Evolutionary conservation across 2,888 invertebrate species (phyloP).

Genomic region (Synergus umbraculus): DNA sequence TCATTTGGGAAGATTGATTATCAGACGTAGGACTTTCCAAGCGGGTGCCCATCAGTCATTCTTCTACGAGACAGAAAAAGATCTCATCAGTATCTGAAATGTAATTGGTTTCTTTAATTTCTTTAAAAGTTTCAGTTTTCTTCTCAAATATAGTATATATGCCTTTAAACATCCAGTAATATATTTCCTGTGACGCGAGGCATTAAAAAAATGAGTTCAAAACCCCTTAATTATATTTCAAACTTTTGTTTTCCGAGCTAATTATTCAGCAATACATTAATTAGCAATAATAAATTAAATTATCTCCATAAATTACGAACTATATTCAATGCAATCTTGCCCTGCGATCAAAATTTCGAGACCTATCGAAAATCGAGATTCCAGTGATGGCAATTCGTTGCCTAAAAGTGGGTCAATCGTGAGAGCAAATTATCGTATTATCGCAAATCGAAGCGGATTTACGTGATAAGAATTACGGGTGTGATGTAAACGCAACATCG

Average conservation of each 20-base stretch:
- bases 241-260: not conserved
- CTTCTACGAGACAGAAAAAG: slow-evolving; percentile 44
- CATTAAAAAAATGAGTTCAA: too few species aligned
- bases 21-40: slow-evolving; percentile 46
- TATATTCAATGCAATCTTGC: not conserved
- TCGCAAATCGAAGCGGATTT: slow-evolving; percentile 29
- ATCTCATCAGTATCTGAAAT: slow-evolving; percentile 50
- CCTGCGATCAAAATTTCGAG: slow-evolving; percentile 1
- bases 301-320: slow-evolving; percentile 5
- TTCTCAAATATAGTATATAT: not conserved
- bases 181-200: too few species aligned
- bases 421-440: slow-evolving; percentile 34
- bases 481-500: slow-evolving; percentile 22
- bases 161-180: too few species aligned
- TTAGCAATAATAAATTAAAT: not conserved
- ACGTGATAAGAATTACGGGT: slow-evolving; percentile 12
- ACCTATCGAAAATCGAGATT: slow-evolving; percentile 29
- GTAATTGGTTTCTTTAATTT: slow-evolving; percentile 17
- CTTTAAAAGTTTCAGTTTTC: slow-evolving; percentile 9
- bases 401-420: slow-evolving; percentile 13
- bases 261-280: not conserved
- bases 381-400: slow-evolving; percentile 19
- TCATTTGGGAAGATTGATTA: slow-evolving; percentile 51
- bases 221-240: not conserved
- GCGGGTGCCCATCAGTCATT: slow-evolving; percentile 52